These are phyloP conservation scores for Phylloscopus trochilus DNA, from an alignment of 2,113 vertebrate genomes.

Conservation along the genomic window DNA sequence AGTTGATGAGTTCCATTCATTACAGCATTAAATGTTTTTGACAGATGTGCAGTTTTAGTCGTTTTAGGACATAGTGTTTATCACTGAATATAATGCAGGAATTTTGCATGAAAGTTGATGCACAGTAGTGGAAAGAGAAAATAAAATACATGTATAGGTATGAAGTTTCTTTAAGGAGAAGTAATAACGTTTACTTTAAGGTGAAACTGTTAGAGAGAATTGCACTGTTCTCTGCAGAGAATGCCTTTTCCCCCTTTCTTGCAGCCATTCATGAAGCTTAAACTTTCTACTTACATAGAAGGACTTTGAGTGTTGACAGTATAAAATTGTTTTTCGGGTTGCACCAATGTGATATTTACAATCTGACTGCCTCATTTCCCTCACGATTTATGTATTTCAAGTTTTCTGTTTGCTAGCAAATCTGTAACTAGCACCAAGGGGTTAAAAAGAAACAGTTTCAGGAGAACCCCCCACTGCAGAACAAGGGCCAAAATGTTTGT, in stretches of 20 bases:
- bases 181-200: not conserved
- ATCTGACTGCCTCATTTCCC: not conserved
- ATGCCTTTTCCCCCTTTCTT: not conserved
- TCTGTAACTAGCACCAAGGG: not conserved
- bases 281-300: not conserved
- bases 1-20: not conserved
- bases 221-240: not conserved
- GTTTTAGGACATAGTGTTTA: not conserved
- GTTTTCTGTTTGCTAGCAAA: not conserved
- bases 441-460: not conserved
- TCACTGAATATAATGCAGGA: not conserved
- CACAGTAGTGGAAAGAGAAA: not conserved
- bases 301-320: not conserved
- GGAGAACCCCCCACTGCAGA: not conserved
- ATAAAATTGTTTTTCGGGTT: not conserved
- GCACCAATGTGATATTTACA: not conserved
- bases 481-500: not conserved
- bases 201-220: not conserved
- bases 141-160: not conserved
- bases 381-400: rapidly evolving
- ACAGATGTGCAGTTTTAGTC: not conserved
- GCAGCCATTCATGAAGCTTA: not conserved
- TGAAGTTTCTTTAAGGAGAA: not conserved
- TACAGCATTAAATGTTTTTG: not conserved
- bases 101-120: not conserved